Percentiles rank a stretch among this genome's conserved stretches.
phyloP scores from a whole-genome alignment of 2,888 invertebrate species.

The Phymatocera aterrima region DNA sequence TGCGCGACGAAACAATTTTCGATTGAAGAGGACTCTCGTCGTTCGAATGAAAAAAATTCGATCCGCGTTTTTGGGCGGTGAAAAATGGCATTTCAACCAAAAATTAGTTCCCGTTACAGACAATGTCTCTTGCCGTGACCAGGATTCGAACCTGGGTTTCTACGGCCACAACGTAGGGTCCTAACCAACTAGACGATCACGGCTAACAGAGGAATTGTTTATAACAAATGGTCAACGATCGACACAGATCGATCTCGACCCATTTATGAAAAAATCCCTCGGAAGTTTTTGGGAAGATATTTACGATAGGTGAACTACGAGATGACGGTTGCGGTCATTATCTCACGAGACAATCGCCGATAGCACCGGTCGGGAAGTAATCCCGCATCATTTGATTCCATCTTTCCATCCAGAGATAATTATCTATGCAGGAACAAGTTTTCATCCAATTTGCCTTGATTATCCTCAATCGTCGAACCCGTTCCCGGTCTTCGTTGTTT shows the following conservation, averaged over 20 bases:
- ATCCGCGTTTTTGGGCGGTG: background rate
- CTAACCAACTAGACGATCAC: conserved; percentile 74
- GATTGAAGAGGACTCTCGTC: background rate
- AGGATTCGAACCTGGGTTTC: conserved; percentile 75
- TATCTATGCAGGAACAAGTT: conserved; percentile 14
- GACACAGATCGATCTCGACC: conserved; percentile 21
- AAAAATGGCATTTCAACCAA: background rate
- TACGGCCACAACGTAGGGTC: conserved; percentile 75
- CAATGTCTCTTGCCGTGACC: conserved; percentile 70
- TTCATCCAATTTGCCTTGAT: conserved; percentile 23
- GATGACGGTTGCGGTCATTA: too few species aligned
- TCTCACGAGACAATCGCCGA: too few species aligned
- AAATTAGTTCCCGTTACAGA: background rate
- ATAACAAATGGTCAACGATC: background rate
- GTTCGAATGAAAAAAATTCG: background rate
- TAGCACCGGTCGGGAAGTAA: background rate
- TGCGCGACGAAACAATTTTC: background rate
- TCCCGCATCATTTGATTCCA: background rate
- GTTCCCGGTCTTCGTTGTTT: background rate
- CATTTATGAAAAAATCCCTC: background rate
- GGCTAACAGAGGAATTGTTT: conserved; percentile 56
- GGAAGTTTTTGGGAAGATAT: background rate
- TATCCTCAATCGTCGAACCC: conserved; percentile 17
- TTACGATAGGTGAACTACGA: background rate
- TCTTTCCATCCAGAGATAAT: background rate